Evolutionary conservation across 2,888 invertebrate genomes (phyloP), one percentile per base, ranked within the genome.

Genomic region (Drosophila histrio): DNA sequence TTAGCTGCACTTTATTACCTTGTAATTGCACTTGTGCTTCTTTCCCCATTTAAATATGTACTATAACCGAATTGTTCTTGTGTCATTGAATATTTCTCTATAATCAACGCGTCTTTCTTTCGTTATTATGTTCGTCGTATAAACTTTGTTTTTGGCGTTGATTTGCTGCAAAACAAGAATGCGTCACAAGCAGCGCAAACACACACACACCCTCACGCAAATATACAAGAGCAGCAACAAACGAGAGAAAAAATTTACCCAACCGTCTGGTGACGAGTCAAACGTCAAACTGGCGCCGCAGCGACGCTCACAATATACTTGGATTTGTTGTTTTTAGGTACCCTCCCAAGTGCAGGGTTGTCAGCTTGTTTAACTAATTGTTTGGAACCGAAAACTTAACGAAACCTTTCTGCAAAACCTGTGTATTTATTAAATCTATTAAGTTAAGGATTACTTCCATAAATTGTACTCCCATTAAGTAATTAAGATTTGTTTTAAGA

Each of bases 251-350:
- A 68, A 77, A 76, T 80, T 75, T 84, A 79, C 69, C 80, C 83
- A 85, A 86, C 86, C 85, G 80, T 84, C 83, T 76, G 83, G 79
- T 77, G 86, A 77, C 83, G 81, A 81, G 77, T 72, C 86, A 67
- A 82, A 81, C 83, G 75, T 79, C 80, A 79, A 81, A 81, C 82
- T 81, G 81, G 83, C 83, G 81, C 86, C 86, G 82, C 53, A 78
- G 57, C 79, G 72, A 62, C 77, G 77, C 80, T 69, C 82, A 68
- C 82, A 71, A 63, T 58, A 64, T 66, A 84, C 74, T 67, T 79
- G 70, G 62, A 69, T 82, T 82, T 79, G 79, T 80, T 80, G 79
- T 81, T 74, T 79, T 81, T 79, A 76, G 57, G 82, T 79, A 72
- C 82, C 84, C 86, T 81, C 73, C 73, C 79, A 72, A 50, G 59